These are phyloP conservation scores for Eulemur albifrons DNA, from an alignment of 2,797 vertebrate genomes.

Conservation along the genomic window DNA sequence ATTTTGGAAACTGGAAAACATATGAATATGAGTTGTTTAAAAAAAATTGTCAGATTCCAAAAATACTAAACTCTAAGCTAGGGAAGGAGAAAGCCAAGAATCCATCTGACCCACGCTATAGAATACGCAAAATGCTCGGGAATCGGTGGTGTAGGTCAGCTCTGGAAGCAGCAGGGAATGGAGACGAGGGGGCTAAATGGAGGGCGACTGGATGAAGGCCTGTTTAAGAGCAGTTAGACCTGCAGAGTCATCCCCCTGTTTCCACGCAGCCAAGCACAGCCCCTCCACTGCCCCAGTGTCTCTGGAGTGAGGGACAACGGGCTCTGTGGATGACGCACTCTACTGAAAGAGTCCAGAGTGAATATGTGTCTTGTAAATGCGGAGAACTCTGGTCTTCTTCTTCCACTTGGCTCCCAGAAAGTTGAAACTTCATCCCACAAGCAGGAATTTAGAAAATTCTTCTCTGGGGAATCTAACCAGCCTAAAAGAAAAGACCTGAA, in stretches of 20 bases:
- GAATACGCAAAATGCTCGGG: not conserved
- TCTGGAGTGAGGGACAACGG: not conserved
- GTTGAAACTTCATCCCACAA: not conserved
- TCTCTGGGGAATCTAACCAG: not conserved
- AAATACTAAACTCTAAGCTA: constrained; percentile 10
- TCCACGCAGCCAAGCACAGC: not conserved
- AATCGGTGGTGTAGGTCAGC: not conserved
- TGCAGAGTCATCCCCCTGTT: not conserved
- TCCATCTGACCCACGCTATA: not conserved
- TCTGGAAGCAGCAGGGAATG: not conserved
- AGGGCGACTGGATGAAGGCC: not conserved
- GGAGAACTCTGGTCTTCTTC: not conserved
- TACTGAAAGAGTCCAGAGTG: not conserved
- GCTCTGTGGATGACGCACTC: not conserved
- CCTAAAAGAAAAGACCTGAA: not conserved
- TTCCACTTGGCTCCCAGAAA: not conserved
- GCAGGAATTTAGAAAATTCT: not conserved
- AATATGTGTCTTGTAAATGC: not conserved
- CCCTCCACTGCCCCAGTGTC: not conserved
- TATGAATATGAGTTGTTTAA: not conserved
- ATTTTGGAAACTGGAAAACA: not conserved
- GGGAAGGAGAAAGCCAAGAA: not conserved
- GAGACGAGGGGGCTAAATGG: too few species aligned
- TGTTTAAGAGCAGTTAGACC: not conserved
- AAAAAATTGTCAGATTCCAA: not conserved